These are phyloP conservation scores for Aethes cnicana DNA, from an alignment of 2,888 invertebrate species.

Conservation along the genomic window DNA sequence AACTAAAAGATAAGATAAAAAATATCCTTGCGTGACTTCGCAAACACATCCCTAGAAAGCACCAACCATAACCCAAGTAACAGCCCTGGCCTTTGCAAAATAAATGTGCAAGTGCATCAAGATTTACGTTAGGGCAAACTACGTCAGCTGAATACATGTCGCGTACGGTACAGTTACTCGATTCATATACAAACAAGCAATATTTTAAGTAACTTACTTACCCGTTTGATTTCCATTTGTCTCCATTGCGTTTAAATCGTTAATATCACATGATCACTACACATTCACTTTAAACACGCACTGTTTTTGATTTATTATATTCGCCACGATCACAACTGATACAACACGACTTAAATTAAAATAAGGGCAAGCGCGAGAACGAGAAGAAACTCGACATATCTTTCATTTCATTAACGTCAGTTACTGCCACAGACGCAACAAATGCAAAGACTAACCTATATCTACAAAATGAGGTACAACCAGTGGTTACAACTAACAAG, in stretches of 20 bases:
- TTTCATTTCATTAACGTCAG: slow-evolving; percentile 52
- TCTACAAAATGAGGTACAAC: too few species aligned
- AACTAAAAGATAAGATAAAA: slow-evolving; percentile 24
- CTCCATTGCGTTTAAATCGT: slow-evolving; percentile 66
- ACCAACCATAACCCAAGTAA: background rate
- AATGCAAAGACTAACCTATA: background rate
- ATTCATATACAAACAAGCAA: slow-evolving; percentile 74
- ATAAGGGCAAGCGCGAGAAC: slow-evolving; percentile 55
- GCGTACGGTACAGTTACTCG: slow-evolving; percentile 62
- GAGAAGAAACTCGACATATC: slow-evolving; percentile 42
- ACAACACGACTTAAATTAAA: slow-evolving; percentile 40
- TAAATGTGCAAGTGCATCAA: slow-evolving; percentile 31
- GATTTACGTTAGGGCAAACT: slow-evolving; percentile 42
- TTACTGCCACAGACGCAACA: slow-evolving; percentile 28
- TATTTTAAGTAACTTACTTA: slow-evolving; percentile 54
- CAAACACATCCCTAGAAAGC: background rate
- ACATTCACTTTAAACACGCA: slow-evolving; percentile 36
- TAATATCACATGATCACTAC: slow-evolving; percentile 72
- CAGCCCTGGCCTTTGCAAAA: slow-evolving; percentile 1
- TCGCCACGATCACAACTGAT: slow-evolving; percentile 27
- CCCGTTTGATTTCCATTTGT: slow-evolving; percentile 74
- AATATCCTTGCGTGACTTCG: too few species aligned
- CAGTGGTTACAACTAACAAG: too few species aligned
- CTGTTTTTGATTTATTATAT: slow-evolving; percentile 12
- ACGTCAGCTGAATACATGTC: slow-evolving; percentile 62